Evolutionary conservation across 2,113 vertebrate genomes (phyloP).

Genomic region (Oceanodroma tethys): DNA sequence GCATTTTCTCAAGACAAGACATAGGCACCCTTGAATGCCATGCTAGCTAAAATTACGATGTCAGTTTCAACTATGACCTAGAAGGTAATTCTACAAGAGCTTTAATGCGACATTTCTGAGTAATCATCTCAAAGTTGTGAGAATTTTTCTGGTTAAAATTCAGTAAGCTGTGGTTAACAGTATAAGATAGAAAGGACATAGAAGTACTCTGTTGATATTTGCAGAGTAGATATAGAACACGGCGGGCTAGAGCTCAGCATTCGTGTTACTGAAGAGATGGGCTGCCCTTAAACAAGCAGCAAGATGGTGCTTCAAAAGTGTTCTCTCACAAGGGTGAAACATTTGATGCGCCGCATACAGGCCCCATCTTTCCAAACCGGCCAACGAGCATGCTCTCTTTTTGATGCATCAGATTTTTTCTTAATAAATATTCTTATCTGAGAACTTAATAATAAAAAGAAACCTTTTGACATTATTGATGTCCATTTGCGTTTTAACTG

Average conservation of each 20-base stretch:
- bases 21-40: not conserved
- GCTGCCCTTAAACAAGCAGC: not conserved
- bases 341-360: not conserved
- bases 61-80: not conserved
- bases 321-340: not conserved
- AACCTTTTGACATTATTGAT: not conserved
- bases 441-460: not conserved
- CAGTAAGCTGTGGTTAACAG: not conserved
- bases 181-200: not conserved
- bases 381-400: not conserved
- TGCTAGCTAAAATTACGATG: not conserved
- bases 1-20: constrained; percentile 25
- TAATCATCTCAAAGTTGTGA: constrained; percentile 26
- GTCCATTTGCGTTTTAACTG: not conserved
- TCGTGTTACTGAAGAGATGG: not conserved
- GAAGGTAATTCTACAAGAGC: not conserved
- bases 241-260: not conserved
- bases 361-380: not conserved
- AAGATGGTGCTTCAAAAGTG: not conserved
- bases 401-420: not conserved
- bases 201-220: not conserved
- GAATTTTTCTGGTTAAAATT: not conserved
- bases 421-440: not conserved
- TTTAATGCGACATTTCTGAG: constrained; percentile 4
- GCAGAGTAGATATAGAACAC: not conserved